Evolutionary conservation across 2,113 vertebrate species (phyloP).

Genomic region (Cygnus atratus): DNA sequence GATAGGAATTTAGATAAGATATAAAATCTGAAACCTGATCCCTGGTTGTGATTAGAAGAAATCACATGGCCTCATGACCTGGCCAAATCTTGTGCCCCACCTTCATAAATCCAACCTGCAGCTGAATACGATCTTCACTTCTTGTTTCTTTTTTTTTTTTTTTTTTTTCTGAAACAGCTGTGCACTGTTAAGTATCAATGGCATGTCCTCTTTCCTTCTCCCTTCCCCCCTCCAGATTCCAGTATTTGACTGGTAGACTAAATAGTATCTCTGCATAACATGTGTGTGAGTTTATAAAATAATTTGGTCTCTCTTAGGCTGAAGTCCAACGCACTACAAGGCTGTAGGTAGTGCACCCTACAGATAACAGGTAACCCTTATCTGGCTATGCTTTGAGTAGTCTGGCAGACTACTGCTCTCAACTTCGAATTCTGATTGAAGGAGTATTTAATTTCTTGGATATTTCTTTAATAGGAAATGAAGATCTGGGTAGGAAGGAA

Average conservation of each 20-base stretch:
- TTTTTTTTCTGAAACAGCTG: background rate
- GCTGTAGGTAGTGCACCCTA: background rate
- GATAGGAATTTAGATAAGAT: background rate
- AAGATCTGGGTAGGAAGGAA: background rate
- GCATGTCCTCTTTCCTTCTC: background rate
- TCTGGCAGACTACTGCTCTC: background rate
- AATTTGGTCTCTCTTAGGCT: background rate
- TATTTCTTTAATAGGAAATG: background rate
- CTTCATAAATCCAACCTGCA: background rate
- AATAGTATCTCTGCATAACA: background rate
- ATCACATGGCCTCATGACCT: background rate
- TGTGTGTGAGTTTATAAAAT: background rate
- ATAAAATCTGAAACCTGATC: slow-evolving; percentile 2
- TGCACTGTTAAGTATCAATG: background rate
- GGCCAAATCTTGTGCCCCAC: background rate
- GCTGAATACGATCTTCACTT: background rate
- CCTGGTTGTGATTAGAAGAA: background rate
- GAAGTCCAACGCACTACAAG: background rate
- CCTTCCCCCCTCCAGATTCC: background rate
- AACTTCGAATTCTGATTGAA: background rate
- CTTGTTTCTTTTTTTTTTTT: background rate
- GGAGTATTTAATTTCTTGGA: background rate
- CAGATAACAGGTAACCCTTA: background rate
- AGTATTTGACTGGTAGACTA: background rate
- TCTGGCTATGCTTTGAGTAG: background rate